Base-by-base conservation (phyloP, 2,888 invertebrate genomes). In the Cheilosia vulpina region DNA sequence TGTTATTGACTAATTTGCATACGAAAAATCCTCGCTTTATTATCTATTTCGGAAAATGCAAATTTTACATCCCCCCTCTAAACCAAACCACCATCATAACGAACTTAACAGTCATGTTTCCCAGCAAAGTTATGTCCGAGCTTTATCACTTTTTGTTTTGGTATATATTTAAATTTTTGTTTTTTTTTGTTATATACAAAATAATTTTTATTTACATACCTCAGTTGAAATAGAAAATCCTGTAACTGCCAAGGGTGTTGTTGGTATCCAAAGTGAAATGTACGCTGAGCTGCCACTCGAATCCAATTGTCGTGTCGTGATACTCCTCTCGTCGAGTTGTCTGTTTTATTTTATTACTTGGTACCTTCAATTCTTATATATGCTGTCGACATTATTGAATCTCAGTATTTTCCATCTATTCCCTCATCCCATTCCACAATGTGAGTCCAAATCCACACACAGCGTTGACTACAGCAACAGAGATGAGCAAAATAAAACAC, bases 81-180 rank as follows among this genome's bases (percentile, higher is more conserved):
- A 53, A 43, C 41, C 60, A 43, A 60, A 43, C 60, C 47, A 69
- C 78, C 58, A 76, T 47, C 47, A 47, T 21, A 19, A 78, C 53
- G 15, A 41, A 45, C 55, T 69, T 34, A 19, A 47, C 47, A 24
- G 34, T 34, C 41, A 24, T 11, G 9, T 65, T 63, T 41, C 19
- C 63, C 71, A 71, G 71, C 50, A 7, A 72, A 79, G 79, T 72
- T 79, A 81, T 77, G 63, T 73, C 63, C 85, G 76, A 85, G 81
- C 81, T 68, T 75, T 69, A 41, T 63, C 65, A 71, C 60, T 2
- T 43, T 47, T 43, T 52, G 1, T 53, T 38, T 13, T 11, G 13
- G 1, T 4, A 38, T 62, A n/a, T 13, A 19, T 17, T 63, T 43
- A 21, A n/a, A n/a, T n/a, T n/a, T n/a, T n/a, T n/a, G n/a, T n/a